Conservation (phyloP, 2,113 vertebrate genomes). For the Tichodroma muraria region DNA sequence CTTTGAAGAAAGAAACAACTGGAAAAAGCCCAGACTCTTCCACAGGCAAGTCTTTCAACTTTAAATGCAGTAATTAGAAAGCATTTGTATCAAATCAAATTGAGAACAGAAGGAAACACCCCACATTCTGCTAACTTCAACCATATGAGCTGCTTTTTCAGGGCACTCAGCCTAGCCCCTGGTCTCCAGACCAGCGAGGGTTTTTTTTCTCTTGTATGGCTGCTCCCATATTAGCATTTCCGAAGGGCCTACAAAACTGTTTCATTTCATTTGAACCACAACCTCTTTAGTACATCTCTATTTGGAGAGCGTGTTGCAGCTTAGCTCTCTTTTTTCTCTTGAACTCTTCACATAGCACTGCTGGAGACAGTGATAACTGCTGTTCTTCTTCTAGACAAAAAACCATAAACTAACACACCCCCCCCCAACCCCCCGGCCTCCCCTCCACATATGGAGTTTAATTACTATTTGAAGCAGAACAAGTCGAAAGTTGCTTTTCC, state of each 20-base stretch:
- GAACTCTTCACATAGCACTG: not conserved
- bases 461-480: slow-evolving; percentile 17
- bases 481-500: not conserved
- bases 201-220: not conserved
- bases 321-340: not conserved
- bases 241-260: not conserved
- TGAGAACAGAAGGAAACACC: not conserved
- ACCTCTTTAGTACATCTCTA: not conserved
- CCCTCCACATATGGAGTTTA: not conserved
- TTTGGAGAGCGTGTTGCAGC: not conserved
- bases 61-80: not conserved
- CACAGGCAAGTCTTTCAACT: not conserved
- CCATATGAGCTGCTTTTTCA: not conserved
- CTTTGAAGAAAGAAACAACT: not conserved
- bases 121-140: not conserved
- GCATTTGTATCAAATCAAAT: not conserved
- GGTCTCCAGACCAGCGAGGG: not conserved
- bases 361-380: not conserved
- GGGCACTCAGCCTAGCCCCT: not conserved
- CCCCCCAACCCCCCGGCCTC: not conserved
- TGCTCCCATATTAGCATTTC: not conserved
- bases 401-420: not conserved
- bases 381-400: not conserved
- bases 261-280: not conserved
- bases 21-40: not conserved